These are phyloP conservation scores for Drosophila niveifrons DNA, from an alignment of 2,888 invertebrate genomes.

Conservation along the genomic window DNA sequence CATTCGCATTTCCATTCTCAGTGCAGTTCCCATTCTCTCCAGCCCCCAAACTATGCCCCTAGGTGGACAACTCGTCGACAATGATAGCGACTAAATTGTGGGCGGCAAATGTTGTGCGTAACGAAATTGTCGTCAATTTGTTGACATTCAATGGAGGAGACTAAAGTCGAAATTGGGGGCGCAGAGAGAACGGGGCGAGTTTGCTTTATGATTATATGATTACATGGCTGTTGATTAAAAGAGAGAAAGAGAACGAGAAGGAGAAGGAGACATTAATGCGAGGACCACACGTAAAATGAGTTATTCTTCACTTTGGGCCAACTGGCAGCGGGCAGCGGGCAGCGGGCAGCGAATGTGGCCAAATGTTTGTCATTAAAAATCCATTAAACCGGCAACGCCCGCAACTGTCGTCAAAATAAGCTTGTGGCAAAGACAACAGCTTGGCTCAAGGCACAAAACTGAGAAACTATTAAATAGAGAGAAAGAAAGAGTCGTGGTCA, in stretches of 20 bases:
- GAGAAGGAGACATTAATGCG: neutral
- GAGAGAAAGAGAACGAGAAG: neutral
- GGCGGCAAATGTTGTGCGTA: constrained; percentile 65
- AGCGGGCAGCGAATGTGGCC: constrained; percentile 24
- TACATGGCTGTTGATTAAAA: constrained; percentile 7
- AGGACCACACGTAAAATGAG: constrained; percentile 58
- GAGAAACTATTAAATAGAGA: neutral
- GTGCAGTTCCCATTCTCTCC: neutral
- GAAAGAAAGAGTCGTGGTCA: constrained; percentile 14
- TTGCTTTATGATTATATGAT: constrained; percentile 45
- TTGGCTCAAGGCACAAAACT: constrained; percentile 17
- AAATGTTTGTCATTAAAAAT: constrained; percentile 74
- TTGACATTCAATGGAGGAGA: constrained; percentile 53
- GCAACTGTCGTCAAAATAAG: constrained; percentile 59
- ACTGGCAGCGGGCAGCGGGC: too few relatives aligned
- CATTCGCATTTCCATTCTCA: neutral
- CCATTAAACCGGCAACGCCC: constrained; percentile 63
- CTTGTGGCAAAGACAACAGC: constrained; percentile 57
- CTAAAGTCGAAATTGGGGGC: neutral
- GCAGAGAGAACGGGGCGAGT: neutral
- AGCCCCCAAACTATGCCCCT: constrained; percentile 5
- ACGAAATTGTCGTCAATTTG: constrained; percentile 68
- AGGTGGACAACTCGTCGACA: constrained; percentile 3
- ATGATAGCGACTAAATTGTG: constrained; percentile 60
- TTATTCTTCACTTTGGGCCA: constrained; percentile 67